These are phyloP conservation scores for Sinonovacula constricta DNA, from an alignment of 1,140 invertebrate species.

Conservation along the genomic window DNA sequence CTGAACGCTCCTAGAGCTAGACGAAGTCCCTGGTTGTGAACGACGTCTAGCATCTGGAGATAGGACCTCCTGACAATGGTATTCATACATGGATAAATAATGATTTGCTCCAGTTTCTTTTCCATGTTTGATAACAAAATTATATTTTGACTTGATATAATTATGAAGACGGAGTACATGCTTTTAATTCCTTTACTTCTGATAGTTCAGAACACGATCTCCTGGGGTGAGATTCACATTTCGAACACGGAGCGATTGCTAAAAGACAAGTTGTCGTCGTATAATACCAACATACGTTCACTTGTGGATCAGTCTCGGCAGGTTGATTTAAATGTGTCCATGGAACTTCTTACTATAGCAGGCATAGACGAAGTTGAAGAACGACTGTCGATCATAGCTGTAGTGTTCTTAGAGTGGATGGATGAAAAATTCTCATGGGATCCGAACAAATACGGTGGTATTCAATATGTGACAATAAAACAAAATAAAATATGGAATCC, in stretches of 20 bases:
- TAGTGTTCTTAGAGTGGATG: not conserved
- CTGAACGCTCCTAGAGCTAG: no score
- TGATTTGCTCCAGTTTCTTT: no score
- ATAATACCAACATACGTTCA: not conserved
- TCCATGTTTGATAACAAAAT: no score
- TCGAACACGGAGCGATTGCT: slow-evolving; percentile 6
- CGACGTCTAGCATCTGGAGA: no score
- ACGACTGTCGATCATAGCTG: not conserved
- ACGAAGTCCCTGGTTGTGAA: no score
- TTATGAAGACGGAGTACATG: no score
- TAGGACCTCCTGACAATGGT: no score
- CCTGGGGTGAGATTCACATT: no score
- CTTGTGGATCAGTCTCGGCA: not conserved
- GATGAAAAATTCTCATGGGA: not conserved
- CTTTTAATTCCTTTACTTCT: no score
- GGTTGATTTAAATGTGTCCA: not conserved
- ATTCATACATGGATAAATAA: no score
- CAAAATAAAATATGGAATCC: not conserved
- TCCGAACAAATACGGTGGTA: not conserved
- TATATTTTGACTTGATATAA: no score
- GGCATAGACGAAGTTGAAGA: slow-evolving; percentile 12
- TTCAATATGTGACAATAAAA: not conserved
- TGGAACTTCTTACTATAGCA: not conserved
- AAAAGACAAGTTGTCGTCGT: not conserved
- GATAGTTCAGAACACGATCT: no score